A percentile compares a stretch with the other conserved stretches of the same genome.
phyloP scores from a whole-genome alignment of 2,113 vertebrate genomes.

The Clarias gariepinus region DNA sequence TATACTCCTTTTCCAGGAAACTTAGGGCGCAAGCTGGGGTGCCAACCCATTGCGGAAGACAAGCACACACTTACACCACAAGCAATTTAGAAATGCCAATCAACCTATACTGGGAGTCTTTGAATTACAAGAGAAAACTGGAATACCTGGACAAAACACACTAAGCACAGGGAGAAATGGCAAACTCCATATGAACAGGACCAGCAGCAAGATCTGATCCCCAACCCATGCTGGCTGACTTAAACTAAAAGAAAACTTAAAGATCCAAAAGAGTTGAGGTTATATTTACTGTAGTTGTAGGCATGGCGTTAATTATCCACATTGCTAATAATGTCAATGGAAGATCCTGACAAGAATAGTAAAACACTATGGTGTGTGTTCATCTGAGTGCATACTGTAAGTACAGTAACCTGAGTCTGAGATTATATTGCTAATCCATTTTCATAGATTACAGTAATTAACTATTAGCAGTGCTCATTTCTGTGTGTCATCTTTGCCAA shows the following conservation, averaged over 20 bases:
- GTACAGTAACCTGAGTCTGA: constrained; percentile 35
- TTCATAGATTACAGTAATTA: constrained; percentile 21
- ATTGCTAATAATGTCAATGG: background rate
- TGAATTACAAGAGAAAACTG: too few relatives aligned
- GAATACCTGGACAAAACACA: too few relatives aligned
- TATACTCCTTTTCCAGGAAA: too few relatives aligned
- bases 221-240: too few relatives aligned
- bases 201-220: too few relatives aligned
- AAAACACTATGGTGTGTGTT: constrained; percentile 18
- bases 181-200: too few relatives aligned
- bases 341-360: background rate
- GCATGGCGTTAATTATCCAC: background rate
- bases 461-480: background rate
- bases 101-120: too few relatives aligned
- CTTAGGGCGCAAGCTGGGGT: too few relatives aligned
- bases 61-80: too few relatives aligned
- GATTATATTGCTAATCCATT: constrained; percentile 20
- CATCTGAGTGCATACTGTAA: background rate
- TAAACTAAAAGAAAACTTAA: background rate
- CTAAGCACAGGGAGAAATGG: too few relatives aligned
- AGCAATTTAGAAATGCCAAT: too few relatives aligned
- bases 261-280: background rate
- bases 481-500: constrained; percentile 3
- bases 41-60: too few relatives aligned
- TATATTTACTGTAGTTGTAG: background rate